Evolutionary conservation across 2,113 vertebrate species (phyloP), one percentile per base, ranked within the genome.

Genomic region (Fregata magnificens): DNA sequence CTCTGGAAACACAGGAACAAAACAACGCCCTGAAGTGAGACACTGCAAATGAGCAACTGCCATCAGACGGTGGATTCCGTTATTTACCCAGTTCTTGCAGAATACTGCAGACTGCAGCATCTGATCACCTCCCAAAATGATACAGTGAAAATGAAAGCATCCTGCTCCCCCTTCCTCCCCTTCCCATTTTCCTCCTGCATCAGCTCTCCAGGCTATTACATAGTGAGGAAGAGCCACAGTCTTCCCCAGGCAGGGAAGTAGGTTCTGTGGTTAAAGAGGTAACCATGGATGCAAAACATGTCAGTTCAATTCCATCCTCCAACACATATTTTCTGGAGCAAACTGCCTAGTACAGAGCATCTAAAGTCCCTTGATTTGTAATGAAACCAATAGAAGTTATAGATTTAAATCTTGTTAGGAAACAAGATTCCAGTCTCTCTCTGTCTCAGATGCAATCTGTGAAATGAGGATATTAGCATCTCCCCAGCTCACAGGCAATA

Each of bases 1-100:
- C 89, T 90, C 73, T 94, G 89, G 84, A 86, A 95, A 82, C 38
- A 53, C 38, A 59, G 73, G 78, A 53, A 77, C 67, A 67, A 74
- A 96, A 25, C 81, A 93, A 91, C 14, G 18, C 85, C 94, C 96
- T 63, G 84, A 85, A 93, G 78, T 72, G 78, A 96, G 91, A 67
- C 22, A 26, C 72, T 76, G 92, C 76, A 74, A 90, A 83, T 1
- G 24, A 93, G 82, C 79, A 95, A 25, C 94, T 91, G 87, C 95
- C 78, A 62, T 18, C 74, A 40, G 50, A 81, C 8, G 1, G 62
- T 31, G 34, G 81, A 91, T 85, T 77, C 71, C 0, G 0, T 78
- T 63, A 80, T 88, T 95, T 56, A 53, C 65, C 44, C 73, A 1
- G 2, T n/a, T 73, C 86, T 31, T 80, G 62, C 36, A 79, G 70